phyloP scores from a whole-genome alignment of 1,140 invertebrate species.

The Triops longicaudatus region DNA sequence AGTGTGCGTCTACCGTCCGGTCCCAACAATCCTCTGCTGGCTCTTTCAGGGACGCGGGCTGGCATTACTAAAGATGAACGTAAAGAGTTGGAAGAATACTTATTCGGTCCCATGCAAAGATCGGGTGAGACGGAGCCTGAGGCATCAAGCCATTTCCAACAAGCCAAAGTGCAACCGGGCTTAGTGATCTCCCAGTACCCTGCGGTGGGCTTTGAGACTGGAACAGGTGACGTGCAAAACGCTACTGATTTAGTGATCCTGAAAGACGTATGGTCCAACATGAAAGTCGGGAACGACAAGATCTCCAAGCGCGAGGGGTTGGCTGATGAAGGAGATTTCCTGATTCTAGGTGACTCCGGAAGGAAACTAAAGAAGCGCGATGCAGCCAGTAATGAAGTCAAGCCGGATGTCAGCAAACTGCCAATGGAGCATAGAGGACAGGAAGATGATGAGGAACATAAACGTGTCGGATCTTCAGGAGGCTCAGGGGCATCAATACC shows the following conservation, averaged over 20 bases:
- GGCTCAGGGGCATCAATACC: background rate
- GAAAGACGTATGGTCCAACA: background rate
- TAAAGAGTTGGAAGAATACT: slow-evolving; percentile 21
- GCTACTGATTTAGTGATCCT: background rate
- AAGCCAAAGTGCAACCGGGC: background rate
- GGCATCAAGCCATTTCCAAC: background rate
- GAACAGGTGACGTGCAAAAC: background rate
- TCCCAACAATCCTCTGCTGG: background rate
- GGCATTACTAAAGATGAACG: slow-evolving; percentile 21
- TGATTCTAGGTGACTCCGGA: background rate
- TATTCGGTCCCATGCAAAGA: slow-evolving; percentile 22
- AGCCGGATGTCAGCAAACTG: slow-evolving; percentile 16
- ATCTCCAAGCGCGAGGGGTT: slow-evolving; percentile 12
- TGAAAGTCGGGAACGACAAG: background rate
- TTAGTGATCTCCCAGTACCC: slow-evolving; percentile 1
- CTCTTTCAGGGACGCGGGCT: background rate
- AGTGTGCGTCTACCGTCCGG: background rate
- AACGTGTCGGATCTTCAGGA: background rate
- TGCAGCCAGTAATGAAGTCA: background rate
- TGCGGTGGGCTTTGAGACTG: background rate
- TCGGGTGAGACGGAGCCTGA: background rate
- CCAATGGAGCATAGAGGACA: slow-evolving; percentile 17
- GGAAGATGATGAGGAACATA: slow-evolving; percentile 1
- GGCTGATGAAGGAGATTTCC: background rate
- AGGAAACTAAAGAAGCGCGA: slow-evolving; percentile 13